Evolutionary conservation across 2,888 invertebrate genomes (phyloP).

Genomic region (Nomada ferruginata): DNA sequence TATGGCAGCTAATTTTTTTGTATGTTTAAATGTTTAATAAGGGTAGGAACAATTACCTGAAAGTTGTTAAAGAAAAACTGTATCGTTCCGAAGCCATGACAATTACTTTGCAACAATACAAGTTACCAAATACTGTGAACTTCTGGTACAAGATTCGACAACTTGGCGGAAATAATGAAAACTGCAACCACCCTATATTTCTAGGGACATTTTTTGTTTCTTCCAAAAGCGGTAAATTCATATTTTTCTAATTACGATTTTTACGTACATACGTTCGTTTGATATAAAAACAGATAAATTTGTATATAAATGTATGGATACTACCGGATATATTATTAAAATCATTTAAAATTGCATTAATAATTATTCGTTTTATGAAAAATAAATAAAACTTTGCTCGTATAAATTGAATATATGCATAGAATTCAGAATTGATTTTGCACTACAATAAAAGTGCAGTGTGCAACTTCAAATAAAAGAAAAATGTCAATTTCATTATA

Average conservation of each 20-base stretch:
- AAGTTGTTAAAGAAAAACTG: slow-evolving; percentile 97
- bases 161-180: background rate
- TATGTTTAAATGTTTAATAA: too few species aligned
- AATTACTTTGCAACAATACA: slow-evolving; percentile 86
- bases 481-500: slow-evolving; percentile 32
- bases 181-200: too few species aligned
- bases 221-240: background rate
- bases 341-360: background rate
- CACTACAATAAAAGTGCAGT: background rate
- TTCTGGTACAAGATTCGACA: slow-evolving; percentile 4
- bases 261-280: background rate
- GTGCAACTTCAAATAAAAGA: slow-evolving; percentile 38
- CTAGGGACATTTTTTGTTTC: slow-evolving; percentile 29
- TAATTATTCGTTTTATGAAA: too few species aligned
- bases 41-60: slow-evolving; percentile 86
- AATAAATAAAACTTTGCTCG: background rate
- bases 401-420: background rate
- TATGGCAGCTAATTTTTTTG: too few species aligned
- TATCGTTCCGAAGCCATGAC: slow-evolving; percentile 97
- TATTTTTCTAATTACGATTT: background rate
- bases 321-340: background rate
- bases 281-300: background rate
- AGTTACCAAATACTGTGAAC: slow-evolving; percentile 53
- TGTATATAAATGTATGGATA: too few species aligned
- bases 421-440: background rate